Base-by-base conservation (phyloP, 64 coral and sea anemone genomes). In the Orbicella faveolata region DNA sequence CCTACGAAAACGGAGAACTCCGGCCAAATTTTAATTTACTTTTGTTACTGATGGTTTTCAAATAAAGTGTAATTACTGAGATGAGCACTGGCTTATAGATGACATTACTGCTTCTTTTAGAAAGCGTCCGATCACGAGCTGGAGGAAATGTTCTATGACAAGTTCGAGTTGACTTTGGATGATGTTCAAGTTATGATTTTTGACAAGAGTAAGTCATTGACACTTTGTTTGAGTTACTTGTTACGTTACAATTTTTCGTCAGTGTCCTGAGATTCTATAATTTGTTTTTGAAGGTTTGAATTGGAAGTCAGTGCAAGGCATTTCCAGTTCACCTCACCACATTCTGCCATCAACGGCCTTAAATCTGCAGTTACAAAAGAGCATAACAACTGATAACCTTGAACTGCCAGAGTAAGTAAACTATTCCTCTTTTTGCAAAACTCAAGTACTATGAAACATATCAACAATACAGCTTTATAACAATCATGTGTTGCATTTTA, bases 141-240 rank as follows among this genome's bases (percentile, higher is more conserved):
- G 20, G 96, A 93, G 25, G 77, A 90, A 39, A 95, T 98, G 96
- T 93, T 98, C 55, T 98, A 94, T 78, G 96, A 95, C 54, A 93
- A 95, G 88, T 98, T 95, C 65, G 80, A 98, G 34, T 25, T 98
- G 41, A 95, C 76, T 19, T 77, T 98, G 80, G 90, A 69, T 23
- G 88, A 98, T 34, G 93, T 98, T 48, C 96, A 98, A 84, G 84
- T 98, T 79, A 87, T 98, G 66, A 82, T 98, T 12, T 75, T 94
- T 17, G 90, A 88, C 25, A 95, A 98, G 90, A 73, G 96, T 95
- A 74, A 84, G 87, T 14, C 3, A 19, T 2, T 36, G 19, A 14
- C 21, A 59, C 55, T 2, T 12, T 14, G 55, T 59, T 59, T 2
- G 14, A 48, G 5, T 48, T 48, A 48, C 44, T 3, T 48, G 5